Evolutionary conservation across 2,113 vertebrate species (phyloP), one percentile per base, ranked within the genome.

Genomic region (Corynorhinus townsendii): DNA sequence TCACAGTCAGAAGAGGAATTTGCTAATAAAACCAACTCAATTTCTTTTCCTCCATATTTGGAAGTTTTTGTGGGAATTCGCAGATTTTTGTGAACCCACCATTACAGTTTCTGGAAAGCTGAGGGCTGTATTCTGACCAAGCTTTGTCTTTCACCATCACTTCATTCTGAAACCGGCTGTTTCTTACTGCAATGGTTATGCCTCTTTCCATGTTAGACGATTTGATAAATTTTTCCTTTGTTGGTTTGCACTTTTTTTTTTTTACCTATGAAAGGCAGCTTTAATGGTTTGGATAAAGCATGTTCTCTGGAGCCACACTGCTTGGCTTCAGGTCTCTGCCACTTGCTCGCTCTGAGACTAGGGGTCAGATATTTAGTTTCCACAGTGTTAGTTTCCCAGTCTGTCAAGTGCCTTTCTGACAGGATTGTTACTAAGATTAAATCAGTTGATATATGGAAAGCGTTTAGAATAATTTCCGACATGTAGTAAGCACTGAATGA

Each of bases 1-100:
- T 16, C 33, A 93, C 47, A 38, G 16, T 92, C 47, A 88, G 68
- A 87, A 68, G 81, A 85, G 73, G n/a, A 75, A 43, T 47, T 47
- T 49, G 24, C 26, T 68, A 79, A 75, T 83, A 91, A 86, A 93
- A 77, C 33, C 40, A 86, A 72, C 47, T 94, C 71, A 45, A 6
- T 89, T 96, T 96, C 47, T 54, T 96, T 89, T 95, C 45, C 45
- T 72, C 80, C 88, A 6, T 66, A 86, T 89, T 96, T 97, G 89
- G 86, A 90, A 69, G 40, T 33, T 95, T 90, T 90, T 89, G 69
- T 83, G 73, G 62, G 82, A 90, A 69, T 92, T 90, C 93, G 89
- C 68, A 89, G 69, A 90, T 86, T 95, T 96, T 89, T 89, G 91
- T 71, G 66, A 95, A 72, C 43, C 75, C 7, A 64, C 66, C 66